Conservation (phyloP, 2,113 vertebrate genomes). For the Herpailurus yagouaroundi region DNA sequence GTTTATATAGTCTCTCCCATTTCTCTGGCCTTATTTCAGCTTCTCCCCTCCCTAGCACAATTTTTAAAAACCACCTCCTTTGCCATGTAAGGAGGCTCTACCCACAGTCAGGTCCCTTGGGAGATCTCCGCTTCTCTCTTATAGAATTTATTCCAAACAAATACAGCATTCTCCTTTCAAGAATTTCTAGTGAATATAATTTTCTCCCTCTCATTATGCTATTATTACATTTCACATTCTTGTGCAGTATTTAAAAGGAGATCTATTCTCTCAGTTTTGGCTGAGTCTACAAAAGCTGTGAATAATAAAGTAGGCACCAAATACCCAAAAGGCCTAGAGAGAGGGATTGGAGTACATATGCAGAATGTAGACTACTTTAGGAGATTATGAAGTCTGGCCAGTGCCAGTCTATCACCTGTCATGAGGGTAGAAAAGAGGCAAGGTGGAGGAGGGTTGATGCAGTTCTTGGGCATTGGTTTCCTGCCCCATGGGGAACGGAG, state of each 20-base stretch:
- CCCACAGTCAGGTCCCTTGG: neutral
- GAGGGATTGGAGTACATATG: neutral
- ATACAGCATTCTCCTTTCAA: neutral
- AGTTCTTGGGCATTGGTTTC: too few species aligned
- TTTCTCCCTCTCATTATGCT: neutral
- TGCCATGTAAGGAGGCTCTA: neutral
- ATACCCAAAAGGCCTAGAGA: neutral
- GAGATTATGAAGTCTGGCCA: neutral
- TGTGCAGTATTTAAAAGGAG: constrained; percentile 25
- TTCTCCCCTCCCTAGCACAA: neutral
- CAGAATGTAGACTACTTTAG: neutral
- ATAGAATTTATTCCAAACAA: constrained; percentile 50
- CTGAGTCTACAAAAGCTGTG: constrained; percentile 30
- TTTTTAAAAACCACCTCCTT: neutral
- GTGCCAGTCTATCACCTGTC: too few species aligned
- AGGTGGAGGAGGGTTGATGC: neutral
- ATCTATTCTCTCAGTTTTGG: neutral
- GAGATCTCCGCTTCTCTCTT: neutral
- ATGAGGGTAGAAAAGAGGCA: neutral
- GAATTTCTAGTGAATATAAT: constrained; percentile 31
- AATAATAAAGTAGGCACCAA: neutral
- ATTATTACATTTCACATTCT: constrained; percentile 59
- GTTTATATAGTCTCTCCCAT: neutral
- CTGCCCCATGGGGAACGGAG: neutral
- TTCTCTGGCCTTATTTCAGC: neutral